Conservation (phyloP, 1,140 invertebrate genomes). For the Monochamus saltuarius region DNA sequence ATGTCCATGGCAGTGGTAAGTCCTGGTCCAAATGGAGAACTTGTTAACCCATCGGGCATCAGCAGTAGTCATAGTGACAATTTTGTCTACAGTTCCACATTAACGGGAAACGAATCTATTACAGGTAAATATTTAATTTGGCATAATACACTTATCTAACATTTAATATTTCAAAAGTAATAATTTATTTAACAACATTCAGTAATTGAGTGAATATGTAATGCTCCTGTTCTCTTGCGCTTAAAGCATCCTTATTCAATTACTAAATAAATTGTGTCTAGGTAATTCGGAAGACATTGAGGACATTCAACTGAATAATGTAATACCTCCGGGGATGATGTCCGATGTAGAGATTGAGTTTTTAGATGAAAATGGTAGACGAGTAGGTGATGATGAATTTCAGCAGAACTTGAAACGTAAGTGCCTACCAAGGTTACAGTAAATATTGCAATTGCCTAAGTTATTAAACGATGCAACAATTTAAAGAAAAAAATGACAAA, state of each 20-base stretch:
- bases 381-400: slow-evolving; percentile 6
- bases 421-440: slow-evolving; percentile 7
- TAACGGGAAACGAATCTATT: slow-evolving; percentile 13
- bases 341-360: slow-evolving; percentile 19
- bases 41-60: slow-evolving; percentile 11
- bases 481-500: no score
- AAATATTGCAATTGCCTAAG: no score
- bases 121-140: neutral
- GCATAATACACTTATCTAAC: no score
- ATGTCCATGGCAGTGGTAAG: slow-evolving; percentile 40
- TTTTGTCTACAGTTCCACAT: slow-evolving; percentile 25
- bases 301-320: no score
- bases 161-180: no score
- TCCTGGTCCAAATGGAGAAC: slow-evolving; percentile 35
- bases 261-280: neutral
- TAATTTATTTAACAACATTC: no score
- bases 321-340: neutral
- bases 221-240: no score
- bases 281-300: neutral
- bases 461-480: no score
- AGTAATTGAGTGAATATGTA: no score
- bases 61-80: slow-evolving; percentile 15
- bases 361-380: slow-evolving; percentile 11
- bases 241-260: no score
- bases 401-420: slow-evolving; percentile 38